phyloP scores from a whole-genome alignment of 2,113 vertebrate species.

The Seriola dumerili region DNA sequence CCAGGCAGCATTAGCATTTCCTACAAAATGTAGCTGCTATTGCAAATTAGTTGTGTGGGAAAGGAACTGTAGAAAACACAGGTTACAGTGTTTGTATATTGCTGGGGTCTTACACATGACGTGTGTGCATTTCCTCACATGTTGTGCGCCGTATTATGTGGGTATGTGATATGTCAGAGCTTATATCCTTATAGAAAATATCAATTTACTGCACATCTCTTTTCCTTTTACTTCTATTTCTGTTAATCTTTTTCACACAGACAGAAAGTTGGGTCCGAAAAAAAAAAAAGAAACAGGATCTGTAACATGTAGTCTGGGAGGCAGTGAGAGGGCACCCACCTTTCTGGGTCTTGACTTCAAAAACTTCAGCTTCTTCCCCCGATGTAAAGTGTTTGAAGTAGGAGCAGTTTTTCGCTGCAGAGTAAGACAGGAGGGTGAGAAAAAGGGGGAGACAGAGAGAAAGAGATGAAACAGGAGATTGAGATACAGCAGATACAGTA shows the following conservation, averaged over 20 bases:
- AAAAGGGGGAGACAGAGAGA: conserved; percentile 17
- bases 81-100: not conserved
- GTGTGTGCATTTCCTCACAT: not conserved
- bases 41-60: not conserved
- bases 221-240: not conserved
- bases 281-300: not conserved
- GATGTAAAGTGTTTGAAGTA: conserved; percentile 99
- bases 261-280: not conserved
- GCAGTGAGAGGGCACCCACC: conserved; percentile 82
- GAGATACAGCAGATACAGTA: conserved; percentile 32
- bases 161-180: not conserved
- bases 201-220: not conserved
- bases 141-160: not conserved
- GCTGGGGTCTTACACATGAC: too few species aligned
- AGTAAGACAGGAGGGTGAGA: conserved; percentile 1
- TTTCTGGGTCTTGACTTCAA: conserved; percentile 97
- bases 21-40: not conserved
- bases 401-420: conserved; percentile 93
- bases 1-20: not conserved
- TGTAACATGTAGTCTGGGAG: not conserved
- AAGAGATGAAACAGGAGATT: conserved; percentile 25
- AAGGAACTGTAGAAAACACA: not conserved
- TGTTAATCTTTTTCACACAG: not conserved
- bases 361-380: conserved; percentile 93
- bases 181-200: not conserved